Evolutionary conservation across 2,797 vertebrate genomes (phyloP), one percentile per base, ranked within the genome.

Genomic region (Ptychobarbus kaznakovi): DNA sequence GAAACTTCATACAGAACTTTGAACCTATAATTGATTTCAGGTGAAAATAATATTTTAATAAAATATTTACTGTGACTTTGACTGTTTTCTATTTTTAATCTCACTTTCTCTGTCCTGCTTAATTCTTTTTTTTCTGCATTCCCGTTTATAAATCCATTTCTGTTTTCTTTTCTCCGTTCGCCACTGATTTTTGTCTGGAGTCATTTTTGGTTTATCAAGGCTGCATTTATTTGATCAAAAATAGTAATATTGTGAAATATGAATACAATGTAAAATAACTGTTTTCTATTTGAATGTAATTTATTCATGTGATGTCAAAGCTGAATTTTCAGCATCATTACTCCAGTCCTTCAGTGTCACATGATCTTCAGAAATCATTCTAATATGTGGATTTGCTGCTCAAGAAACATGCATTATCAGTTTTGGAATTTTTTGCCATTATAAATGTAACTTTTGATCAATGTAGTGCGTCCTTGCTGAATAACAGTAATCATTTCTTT

Each of bases 21-120:
- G 86, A 88, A 77, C 90, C 90, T 91, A 84, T 87, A 86, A 87
- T 78, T 86, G 85, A 89, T 91, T 92, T 94, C 90, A 44, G 42
- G 42, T 44, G 42, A 44, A 44, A 44, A 42, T 94, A 93, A 93
- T 97, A 98, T 98, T 99, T 98, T 98, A 97, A 97, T 97, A 97
- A 98, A 98, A 96, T 95, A 96, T 91, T 96, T 95, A 95, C 95
- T 95, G 79, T 92, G 90, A 79, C 82, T 69, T 53, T 42, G 9
- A 63, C 87, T 88, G 86, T 61, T 16, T 80, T 69, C 16, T 22
- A 4, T 68, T 38, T 58, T 44, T 8, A 15, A 38, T 77, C 6
- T 69, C 61, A 18, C n/a, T 70, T 66, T n/a, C 6, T 85, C 38
- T 80, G 22, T 32, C 7, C 46, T 7, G 22, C 40, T 28, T 13